These are phyloP conservation scores for Carcina quercana DNA, from an alignment of 2,888 invertebrate species.

Conservation along the genomic window DNA sequence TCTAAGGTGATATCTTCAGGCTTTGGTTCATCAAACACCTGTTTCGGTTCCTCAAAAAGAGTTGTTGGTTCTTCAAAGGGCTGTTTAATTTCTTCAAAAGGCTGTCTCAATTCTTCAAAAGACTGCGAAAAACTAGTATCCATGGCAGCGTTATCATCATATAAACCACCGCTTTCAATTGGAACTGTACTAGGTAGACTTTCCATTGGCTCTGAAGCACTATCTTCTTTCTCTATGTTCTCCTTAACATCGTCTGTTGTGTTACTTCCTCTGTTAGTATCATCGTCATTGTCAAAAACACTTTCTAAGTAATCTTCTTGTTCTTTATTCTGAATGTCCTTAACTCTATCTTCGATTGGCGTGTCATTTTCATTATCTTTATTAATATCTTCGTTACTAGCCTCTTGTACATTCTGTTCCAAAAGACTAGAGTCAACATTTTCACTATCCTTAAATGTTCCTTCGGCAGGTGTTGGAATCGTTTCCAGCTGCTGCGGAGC, in stretches of 20 bases:
- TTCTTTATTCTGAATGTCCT: background rate
- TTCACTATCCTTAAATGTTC: constrained; percentile 5
- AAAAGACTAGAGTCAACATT: constrained; percentile 18
- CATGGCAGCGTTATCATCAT: constrained; percentile 41
- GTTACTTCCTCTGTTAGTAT: background rate
- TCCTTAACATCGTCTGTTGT: background rate
- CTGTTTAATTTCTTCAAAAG: background rate
- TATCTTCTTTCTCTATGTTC: background rate
- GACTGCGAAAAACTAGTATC: constrained; percentile 45
- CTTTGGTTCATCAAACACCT: constrained; percentile 34
- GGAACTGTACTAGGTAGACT: background rate
- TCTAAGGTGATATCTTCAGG: constrained; percentile 4
- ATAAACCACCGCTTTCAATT: constrained; percentile 25
- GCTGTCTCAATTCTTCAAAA: background rate
- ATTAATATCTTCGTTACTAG: constrained; percentile 1
- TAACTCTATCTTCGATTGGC: background rate
- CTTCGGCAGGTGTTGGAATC: background rate
- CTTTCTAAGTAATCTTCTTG: background rate
- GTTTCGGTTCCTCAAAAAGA: constrained; percentile 25
- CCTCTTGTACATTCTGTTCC: constrained; percentile 14
- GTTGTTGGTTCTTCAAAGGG: too few relatives aligned
- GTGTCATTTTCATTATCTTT: background rate
- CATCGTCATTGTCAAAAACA: background rate
- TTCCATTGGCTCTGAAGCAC: background rate
- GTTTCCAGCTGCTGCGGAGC: constrained; percentile 3